Conservation (phyloP, 2,888 invertebrate species). For the Doris montereyensis region DNA sequence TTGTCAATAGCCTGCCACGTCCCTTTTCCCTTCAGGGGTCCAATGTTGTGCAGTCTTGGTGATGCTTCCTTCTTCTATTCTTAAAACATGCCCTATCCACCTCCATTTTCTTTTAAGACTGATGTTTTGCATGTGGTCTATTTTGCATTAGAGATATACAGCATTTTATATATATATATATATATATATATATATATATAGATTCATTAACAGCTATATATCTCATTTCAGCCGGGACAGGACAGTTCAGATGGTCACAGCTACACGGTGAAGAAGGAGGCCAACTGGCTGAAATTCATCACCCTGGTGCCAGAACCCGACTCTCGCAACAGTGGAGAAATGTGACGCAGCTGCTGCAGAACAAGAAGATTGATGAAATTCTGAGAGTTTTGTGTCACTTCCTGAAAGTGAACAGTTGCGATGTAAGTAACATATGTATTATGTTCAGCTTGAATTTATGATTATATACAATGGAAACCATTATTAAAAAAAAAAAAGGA, state of each 20-base stretch:
- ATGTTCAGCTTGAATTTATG: not conserved
- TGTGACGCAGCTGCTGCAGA: conserved; percentile 65
- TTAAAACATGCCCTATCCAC: too few relatives aligned
- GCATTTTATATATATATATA: too few relatives aligned
- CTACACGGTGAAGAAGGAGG: conserved; percentile 67
- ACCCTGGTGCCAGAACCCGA: conserved; percentile 58
- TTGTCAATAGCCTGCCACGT: too few relatives aligned
- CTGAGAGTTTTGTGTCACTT: conserved; percentile 66
- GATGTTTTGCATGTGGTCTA: too few relatives aligned
- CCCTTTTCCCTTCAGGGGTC: too few relatives aligned
- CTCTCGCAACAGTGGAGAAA: conserved; percentile 65
- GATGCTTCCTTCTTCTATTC: too few relatives aligned
- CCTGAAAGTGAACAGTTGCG: conserved; percentile 63
- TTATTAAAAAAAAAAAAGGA: too few relatives aligned
- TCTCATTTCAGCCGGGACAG: conserved; percentile 51
- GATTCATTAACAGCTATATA: too few relatives aligned
- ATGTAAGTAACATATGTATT: conserved; percentile 52
- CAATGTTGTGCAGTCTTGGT: too few relatives aligned
- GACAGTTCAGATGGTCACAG: conserved; percentile 66
- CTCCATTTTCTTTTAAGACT: too few relatives aligned
- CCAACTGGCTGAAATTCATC: conserved; percentile 69
- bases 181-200: too few relatives aligned
- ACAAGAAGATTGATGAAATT: conserved; percentile 66
- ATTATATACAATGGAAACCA: not conserved
- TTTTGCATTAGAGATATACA: too few relatives aligned